These are phyloP conservation scores for Cheumatopsyche charites DNA, from an alignment of 1,140 invertebrate genomes.

Conservation along the genomic window DNA sequence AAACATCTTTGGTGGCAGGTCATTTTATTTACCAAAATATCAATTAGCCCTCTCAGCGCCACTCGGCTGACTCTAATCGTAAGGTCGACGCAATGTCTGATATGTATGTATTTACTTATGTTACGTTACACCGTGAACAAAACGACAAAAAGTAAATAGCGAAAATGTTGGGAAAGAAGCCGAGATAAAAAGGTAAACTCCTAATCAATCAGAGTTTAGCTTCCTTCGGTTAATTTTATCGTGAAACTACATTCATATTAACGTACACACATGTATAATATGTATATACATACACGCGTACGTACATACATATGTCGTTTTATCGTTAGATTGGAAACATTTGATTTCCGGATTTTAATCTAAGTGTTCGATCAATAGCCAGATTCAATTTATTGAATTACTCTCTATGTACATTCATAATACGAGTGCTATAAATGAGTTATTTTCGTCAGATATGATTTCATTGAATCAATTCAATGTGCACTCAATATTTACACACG, in stretches of 20 bases:
- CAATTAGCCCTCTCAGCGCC: conserved; percentile 23
- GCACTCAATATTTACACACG: too few relatives aligned
- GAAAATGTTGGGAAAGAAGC: not conserved
- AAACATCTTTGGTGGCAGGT: conserved; percentile 18
- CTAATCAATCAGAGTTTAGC: conserved; percentile 10
- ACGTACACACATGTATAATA: not conserved
- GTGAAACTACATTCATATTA: not conserved
- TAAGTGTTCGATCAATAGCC: too few relatives aligned
- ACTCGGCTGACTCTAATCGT: not conserved
- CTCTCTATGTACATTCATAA: too few relatives aligned
- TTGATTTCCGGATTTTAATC: too few relatives aligned
- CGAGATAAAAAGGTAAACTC: not conserved
- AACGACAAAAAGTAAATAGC: not conserved
- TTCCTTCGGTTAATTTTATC: not conserved
- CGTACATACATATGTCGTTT: conserved; percentile 3
- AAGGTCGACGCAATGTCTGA: not conserved
- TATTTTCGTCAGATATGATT: too few relatives aligned
- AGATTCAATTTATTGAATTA: too few relatives aligned
- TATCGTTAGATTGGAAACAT: too few relatives aligned
- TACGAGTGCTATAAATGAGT: too few relatives aligned
- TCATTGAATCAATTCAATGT: too few relatives aligned
- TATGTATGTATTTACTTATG: too few relatives aligned
- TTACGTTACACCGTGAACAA: not conserved
- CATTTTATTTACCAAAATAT: conserved; percentile 38
- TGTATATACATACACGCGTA: not conserved